Percentiles rank a stretch among this genome's conserved stretches.
phyloP scores from a whole-genome alignment of 2,888 invertebrate species.

The Dorcus parallelipipedus region DNA sequence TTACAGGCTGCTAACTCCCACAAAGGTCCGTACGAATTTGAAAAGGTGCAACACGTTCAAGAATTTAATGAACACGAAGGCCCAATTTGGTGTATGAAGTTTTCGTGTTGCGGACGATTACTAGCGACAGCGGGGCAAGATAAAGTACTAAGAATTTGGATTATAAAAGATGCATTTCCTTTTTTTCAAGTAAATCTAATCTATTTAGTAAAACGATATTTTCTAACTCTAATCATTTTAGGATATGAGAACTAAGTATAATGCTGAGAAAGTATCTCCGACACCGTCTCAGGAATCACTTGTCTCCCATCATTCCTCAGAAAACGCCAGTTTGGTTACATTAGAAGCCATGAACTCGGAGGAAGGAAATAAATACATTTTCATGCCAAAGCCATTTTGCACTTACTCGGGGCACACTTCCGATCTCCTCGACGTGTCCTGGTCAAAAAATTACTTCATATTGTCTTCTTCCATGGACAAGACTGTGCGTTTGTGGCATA shows the following conservation, averaged over 20 bases:
- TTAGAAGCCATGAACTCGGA: constrained; percentile 61
- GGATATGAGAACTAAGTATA: constrained; percentile 95
- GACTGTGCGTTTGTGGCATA: constrained; percentile 96
- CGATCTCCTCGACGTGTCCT: constrained; percentile 93
- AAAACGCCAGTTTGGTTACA: constrained; percentile 57
- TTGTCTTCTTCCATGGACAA: constrained; percentile 99
- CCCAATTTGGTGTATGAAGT: constrained; percentile 99
- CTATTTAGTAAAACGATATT: neutral
- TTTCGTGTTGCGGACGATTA: constrained; percentile 91
- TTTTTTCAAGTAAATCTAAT: constrained; percentile 75
- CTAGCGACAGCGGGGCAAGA: constrained; percentile 98
- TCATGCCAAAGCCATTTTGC: constrained; percentile 89
- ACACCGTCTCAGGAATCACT: constrained; percentile 91
- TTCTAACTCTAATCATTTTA: constrained; percentile 43
- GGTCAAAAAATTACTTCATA: constrained; percentile 98
- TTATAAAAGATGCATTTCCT: constrained; percentile 81
- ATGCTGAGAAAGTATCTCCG: constrained; percentile 87
- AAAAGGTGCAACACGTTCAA: constrained; percentile 85
- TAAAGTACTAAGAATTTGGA: constrained; percentile 91
- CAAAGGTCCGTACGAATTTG: constrained; percentile 96
- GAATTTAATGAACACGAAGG: constrained; percentile 72
- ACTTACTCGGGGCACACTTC: constrained; percentile 93
- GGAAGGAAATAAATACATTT: constrained; percentile 61
- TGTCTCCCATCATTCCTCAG: constrained; percentile 71
- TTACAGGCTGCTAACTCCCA: constrained; percentile 82